Evolutionary conservation across 2,113 vertebrate species (phyloP).

Genomic region (Aramus guarauna): DNA sequence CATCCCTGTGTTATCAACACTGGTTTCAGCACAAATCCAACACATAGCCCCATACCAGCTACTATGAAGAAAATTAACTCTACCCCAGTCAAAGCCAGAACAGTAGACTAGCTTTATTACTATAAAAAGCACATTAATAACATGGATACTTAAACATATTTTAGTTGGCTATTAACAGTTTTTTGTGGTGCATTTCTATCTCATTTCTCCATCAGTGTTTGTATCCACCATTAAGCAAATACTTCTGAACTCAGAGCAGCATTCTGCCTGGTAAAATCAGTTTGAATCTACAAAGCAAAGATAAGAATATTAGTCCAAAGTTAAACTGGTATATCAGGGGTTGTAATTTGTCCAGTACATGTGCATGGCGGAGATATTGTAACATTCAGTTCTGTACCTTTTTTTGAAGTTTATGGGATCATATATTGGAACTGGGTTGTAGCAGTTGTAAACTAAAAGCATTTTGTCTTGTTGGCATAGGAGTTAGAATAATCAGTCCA

Average conservation of each 20-base stretch:
- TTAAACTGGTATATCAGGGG: background rate
- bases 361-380: too few species aligned
- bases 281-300: background rate
- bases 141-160: background rate
- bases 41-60: too few species aligned
- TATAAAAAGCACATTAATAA: background rate
- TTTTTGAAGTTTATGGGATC: background rate
- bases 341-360: background rate
- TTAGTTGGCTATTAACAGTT: background rate
- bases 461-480: background rate
- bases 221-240: background rate
- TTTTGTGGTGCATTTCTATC: background rate
- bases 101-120: background rate
- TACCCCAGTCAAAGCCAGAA: too few species aligned
- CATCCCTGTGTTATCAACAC: too few species aligned
- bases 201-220: background rate
- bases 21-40: too few species aligned
- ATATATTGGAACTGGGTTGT: background rate
- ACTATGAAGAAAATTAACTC: too few species aligned
- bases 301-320: background rate
- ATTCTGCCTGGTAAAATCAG: background rate
- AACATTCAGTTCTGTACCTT: background rate
- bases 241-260: background rate
- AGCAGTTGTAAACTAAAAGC: background rate
- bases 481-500: background rate